Evolutionary conservation across 2,113 vertebrate genomes (phyloP).

Genomic region (Podarcis cretensis): DNA sequence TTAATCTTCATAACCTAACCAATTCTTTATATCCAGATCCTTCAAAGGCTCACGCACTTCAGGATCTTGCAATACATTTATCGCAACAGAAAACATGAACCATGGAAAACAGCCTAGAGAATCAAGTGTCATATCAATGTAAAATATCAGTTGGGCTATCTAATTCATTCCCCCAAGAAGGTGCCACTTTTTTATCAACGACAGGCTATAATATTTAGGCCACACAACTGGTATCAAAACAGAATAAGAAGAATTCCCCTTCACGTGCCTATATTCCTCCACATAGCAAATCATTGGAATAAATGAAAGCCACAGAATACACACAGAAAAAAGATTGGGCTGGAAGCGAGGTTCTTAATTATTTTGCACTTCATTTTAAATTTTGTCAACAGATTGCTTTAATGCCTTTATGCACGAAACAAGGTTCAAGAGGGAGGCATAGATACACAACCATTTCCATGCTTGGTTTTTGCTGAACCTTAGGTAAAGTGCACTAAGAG

Average conservation of each 20-base stretch:
- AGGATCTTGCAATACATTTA: not conserved
- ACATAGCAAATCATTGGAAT: slow-evolving; percentile 28
- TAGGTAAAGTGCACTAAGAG: slow-evolving; percentile 18
- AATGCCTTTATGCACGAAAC: not conserved
- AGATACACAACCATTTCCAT: not conserved
- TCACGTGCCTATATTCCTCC: slow-evolving; percentile 53
- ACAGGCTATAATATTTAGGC: not conserved
- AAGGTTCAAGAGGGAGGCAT: not conserved
- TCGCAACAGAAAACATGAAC: not conserved
- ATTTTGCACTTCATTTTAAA: not conserved
- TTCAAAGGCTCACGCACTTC: not conserved
- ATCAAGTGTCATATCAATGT: not conserved
- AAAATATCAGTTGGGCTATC: not conserved
- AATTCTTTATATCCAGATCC: not conserved
- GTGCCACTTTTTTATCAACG: not conserved
- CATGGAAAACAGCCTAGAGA: not conserved
- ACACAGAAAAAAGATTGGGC: not conserved
- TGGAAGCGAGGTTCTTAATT: not conserved
- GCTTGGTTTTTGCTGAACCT: not conserved
- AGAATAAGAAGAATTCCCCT: not conserved
- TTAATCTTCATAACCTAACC: not conserved
- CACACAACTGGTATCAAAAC: not conserved
- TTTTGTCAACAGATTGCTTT: not conserved
- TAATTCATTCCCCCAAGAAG: not conserved
- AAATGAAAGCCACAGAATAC: not conserved